Evolutionary conservation across 2,797 vertebrate genomes (phyloP).

Genomic region (Sandelia bainsii): DNA sequence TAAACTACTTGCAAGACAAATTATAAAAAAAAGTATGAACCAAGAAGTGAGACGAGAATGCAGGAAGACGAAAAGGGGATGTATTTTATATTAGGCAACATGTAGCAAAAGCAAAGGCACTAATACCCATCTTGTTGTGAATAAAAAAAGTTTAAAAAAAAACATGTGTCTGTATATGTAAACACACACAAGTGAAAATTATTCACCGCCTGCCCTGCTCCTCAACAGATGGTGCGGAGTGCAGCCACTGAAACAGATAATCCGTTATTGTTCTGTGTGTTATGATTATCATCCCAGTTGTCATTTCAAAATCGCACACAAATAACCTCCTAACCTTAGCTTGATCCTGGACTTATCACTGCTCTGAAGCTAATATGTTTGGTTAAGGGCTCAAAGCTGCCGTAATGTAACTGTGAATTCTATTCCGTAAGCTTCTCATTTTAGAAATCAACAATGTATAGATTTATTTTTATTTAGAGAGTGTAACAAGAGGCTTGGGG

Average conservation of each 20-base stretch:
- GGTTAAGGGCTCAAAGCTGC: conserved; percentile 43
- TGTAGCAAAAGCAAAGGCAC: background rate
- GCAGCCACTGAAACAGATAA: conserved; percentile 58
- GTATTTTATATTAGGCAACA: background rate
- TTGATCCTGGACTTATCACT: conserved; percentile 54
- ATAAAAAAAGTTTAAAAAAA: background rate
- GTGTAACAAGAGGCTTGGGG: conserved; percentile 45
- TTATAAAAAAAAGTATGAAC: background rate
- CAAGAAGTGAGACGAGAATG: background rate
- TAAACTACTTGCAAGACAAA: background rate
- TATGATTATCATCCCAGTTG: conserved; percentile 65
- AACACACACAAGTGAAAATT: conserved; percentile 46
- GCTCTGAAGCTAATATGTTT: conserved; percentile 62
- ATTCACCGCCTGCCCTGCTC: conserved; percentile 2
- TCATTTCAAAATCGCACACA: conserved; percentile 69
- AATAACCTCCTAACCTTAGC: conserved; percentile 62
- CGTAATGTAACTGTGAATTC: conserved; percentile 61
- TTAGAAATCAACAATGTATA: conserved; percentile 52
- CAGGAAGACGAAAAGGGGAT: background rate
- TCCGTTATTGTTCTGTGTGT: conserved; percentile 75
- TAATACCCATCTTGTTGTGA: conserved; percentile 5
- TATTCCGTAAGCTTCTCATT: conserved; percentile 65
- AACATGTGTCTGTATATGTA: background rate
- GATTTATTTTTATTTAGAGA: conserved; percentile 60
- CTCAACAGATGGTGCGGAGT: conserved; percentile 68